phyloP scores from a whole-genome alignment of 2,797 vertebrate species.

The Gambelia wislizenii region DNA sequence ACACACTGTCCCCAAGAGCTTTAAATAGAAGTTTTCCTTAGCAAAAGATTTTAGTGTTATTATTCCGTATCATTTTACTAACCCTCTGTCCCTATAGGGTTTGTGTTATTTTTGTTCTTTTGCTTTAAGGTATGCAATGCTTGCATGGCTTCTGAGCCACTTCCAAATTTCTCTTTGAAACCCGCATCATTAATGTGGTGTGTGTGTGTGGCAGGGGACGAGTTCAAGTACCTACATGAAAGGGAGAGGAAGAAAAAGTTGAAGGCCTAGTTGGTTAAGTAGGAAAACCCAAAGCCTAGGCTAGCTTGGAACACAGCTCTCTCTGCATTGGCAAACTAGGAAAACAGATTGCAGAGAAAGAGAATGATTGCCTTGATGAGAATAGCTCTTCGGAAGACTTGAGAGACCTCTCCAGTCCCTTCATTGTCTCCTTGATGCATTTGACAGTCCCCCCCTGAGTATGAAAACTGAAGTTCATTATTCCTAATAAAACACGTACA shows the following conservation, averaged over 20 bases:
- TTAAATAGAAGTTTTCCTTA: constrained; percentile 7
- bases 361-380: constrained; percentile 57
- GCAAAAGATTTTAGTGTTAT: background rate
- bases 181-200: background rate
- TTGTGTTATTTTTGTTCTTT: background rate
- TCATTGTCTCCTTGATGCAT: constrained; percentile 66
- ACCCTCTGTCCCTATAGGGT: background rate
- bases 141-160: background rate
- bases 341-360: constrained; percentile 15
- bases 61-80: background rate
- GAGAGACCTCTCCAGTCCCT: constrained; percentile 58
- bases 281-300: background rate
- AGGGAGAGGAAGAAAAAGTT: background rate
- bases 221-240: background rate
- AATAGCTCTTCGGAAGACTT: constrained; percentile 54
- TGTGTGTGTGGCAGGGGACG: no score
- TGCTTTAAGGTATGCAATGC: rapidly evolving
- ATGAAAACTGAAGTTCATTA: constrained; percentile 75
- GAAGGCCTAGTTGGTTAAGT: background rate
- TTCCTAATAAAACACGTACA: constrained; percentile 71
- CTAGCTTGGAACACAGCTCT: no score
- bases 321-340: background rate
- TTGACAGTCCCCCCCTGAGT: constrained; percentile 64
- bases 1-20: background rate
- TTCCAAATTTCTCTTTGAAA: constrained; percentile 18